Evolutionary conservation across 2,113 vertebrate species (phyloP), one percentile per base, ranked within the genome.

Genomic region (Cromileptes altivelis): DNA sequence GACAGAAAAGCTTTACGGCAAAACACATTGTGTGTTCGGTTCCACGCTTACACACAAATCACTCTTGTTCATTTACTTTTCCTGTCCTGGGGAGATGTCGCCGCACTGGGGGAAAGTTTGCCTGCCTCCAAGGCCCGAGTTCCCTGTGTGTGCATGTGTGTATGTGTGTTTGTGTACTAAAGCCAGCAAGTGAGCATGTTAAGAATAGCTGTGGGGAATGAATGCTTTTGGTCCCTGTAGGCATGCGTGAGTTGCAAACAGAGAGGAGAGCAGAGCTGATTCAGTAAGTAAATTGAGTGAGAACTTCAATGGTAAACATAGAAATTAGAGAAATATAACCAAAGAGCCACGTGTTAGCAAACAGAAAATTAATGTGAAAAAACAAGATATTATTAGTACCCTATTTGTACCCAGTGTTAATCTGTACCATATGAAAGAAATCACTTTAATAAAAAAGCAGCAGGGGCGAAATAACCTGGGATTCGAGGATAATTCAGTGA

Each of bases 61-160:
- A 94, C 79, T 93, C 76, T 89, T 81, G 71, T 88, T 90, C 88
- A 91, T 92, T 92, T 94, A 92, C 85, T 88, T 91, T 91, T 86
- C 73, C 86, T 90, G 86, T 90, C 90, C 90, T 74, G 80, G 81
- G 88, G 91, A 90, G 85, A 89, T 88, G 90, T 81, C 33, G 70
- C 56, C 30, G 68, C 4, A n/a, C 81, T 85, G 57, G 64, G 81
- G 82, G 67, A 83, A 90, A 80, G 85, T 91, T 91, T 87, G 65
- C 70, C 49, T 73, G 77, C 63, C 40, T 53, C 86, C 71, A 88
- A 72, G 49, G 72, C 75, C 60, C 13, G 33, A 69, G 42, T 37
- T 84, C 40, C 18, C 30, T 15, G 72, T 55, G 69, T 61, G 40
- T 53, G n/a, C 78, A 50, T 68, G 56, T 52, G 52, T 60, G 9